Conservation (phyloP, 2,113 vertebrate species). For the Procapra przewalskii region DNA sequence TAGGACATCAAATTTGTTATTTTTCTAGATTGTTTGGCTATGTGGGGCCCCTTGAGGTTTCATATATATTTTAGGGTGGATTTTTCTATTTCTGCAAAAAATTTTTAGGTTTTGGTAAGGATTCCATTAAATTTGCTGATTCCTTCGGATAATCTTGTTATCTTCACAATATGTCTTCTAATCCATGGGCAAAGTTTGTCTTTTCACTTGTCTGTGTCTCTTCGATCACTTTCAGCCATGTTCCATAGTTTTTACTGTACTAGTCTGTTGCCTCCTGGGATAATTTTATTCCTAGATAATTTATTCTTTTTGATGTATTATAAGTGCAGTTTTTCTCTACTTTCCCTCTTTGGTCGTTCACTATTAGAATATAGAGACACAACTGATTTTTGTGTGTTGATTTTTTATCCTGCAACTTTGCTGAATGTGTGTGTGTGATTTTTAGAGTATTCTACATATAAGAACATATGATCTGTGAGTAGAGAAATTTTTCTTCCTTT, state of each 20-base stretch:
- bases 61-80: not conserved
- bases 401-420: not conserved
- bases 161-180: not conserved
- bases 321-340: not conserved
- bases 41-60: not conserved
- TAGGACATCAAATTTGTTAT: not conserved
- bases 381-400: not conserved
- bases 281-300: not conserved
- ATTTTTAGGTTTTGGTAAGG: not conserved
- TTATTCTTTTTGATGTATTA: not conserved
- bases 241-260: not conserved
- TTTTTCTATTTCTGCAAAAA: not conserved
- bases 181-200: not conserved
- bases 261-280: not conserved
- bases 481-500: not conserved
- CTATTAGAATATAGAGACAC: not conserved
- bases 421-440: not conserved
- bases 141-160: not conserved
- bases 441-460: not conserved
- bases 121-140: not conserved
- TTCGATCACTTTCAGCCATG: not conserved
- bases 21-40: not conserved
- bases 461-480: not conserved
- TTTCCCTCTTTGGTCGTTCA: not conserved
- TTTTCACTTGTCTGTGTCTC: not conserved